A percentile compares a stretch with the other conserved stretches of the same genome.
Conservation (phyloP, 2,888 invertebrate species). For the Ichneumon xanthorius region DNA sequence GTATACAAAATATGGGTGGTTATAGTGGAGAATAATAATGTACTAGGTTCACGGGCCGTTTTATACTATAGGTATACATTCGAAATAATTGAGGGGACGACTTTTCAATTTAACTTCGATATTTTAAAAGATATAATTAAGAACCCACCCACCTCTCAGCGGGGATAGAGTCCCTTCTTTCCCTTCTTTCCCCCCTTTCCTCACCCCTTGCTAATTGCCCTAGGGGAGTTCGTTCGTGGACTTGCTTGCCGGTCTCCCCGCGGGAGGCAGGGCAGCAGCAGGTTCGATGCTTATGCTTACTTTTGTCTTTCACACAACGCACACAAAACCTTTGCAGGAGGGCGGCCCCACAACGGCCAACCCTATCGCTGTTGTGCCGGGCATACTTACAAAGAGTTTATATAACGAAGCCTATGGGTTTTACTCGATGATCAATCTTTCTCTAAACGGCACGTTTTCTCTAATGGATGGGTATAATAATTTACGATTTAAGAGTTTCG, state of each 20-base stretch:
- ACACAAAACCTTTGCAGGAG: conserved; percentile 43
- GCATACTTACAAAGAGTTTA: conserved; percentile 55
- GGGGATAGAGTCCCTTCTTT: conserved; percentile 41
- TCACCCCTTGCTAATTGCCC: conserved; percentile 66
- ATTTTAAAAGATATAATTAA: conserved; percentile 83
- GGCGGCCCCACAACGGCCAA: conserved; percentile 39
- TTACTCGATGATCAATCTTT: conserved; percentile 65
- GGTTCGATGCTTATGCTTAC: conserved; percentile 57
- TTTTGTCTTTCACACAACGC: conserved; percentile 58
- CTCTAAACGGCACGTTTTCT: conserved; percentile 57
- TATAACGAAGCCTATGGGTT: conserved; percentile 46
- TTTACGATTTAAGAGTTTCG: conserved; percentile 52
- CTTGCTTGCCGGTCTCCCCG: conserved; percentile 42
- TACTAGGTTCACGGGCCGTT: conserved; percentile 39
- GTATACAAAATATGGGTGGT: conserved; percentile 36
- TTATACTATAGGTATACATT: conserved; percentile 69
- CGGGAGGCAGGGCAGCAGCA: conserved; percentile 35
- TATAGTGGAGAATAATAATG: conserved; percentile 25
- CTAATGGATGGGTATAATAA: conserved; percentile 60
- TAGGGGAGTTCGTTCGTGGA: conserved; percentile 50
- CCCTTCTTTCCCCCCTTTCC: conserved; percentile 38
- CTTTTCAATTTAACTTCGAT: conserved; percentile 83
- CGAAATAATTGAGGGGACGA: conserved; percentile 80
- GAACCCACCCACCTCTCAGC: conserved; percentile 73
- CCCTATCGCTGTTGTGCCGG: conserved; percentile 53